Evolutionary conservation across 2,888 invertebrate genomes (phyloP).

Genomic region (Selenia dentaria): DNA sequence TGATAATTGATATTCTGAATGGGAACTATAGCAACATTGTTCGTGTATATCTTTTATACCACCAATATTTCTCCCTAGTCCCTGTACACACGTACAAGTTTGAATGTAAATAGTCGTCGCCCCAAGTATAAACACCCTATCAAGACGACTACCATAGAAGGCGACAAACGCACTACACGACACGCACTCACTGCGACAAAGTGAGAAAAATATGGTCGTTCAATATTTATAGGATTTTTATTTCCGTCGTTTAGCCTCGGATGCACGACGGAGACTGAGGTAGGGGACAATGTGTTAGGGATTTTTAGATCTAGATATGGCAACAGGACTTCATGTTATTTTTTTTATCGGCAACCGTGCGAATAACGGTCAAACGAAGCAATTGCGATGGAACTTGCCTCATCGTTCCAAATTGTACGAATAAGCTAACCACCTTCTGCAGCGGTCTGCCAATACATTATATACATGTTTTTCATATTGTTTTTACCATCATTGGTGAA

Average conservation of each 20-base stretch:
- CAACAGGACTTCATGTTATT: not conserved
- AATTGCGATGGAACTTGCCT: no score
- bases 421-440: no score
- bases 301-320: constrained; percentile 44
- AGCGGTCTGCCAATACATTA: no score
- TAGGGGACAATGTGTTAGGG: constrained; percentile 46
- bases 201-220: constrained; percentile 82
- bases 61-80: not conserved
- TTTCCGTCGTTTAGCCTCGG: constrained; percentile 77
- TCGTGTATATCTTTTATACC: not conserved
- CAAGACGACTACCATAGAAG: constrained; percentile 43
- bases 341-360: no score
- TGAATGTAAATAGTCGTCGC: constrained; percentile 11
- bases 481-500: no score
- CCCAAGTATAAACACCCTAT: constrained; percentile 37
- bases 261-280: constrained; percentile 57
- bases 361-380: no score
- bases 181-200: constrained; percentile 68
- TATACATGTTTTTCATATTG: no score
- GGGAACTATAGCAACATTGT: not conserved
- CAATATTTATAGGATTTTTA: constrained; percentile 83
- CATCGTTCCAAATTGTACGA: no score
- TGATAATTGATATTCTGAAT: no score
- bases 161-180: constrained; percentile 55
- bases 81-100: not conserved